phyloP scores from a whole-genome alignment of 92 coral and sea anemone species.

The Porites divaricata region DNA sequence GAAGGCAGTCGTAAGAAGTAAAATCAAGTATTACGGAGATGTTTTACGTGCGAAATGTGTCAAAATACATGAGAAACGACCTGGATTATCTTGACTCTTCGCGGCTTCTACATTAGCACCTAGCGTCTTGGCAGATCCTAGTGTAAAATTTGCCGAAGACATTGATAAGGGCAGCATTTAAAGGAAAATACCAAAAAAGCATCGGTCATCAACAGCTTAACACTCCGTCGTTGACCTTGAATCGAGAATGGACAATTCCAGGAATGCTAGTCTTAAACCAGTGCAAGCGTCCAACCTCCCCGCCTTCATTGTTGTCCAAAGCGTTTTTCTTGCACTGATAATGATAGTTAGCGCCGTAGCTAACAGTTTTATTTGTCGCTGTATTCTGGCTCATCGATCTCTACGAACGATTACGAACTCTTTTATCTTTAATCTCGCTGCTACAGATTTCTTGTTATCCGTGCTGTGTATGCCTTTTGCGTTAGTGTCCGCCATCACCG shows the following conservation, averaged over 20 bases:
- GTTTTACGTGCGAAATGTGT: neutral
- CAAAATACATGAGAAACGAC: neutral
- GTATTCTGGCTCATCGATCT: conserved; percentile 72
- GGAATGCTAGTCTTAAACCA: conserved; percentile 2
- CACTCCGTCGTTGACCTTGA: neutral
- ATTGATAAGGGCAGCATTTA: conserved; percentile 5
- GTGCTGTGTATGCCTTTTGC: conserved; percentile 86
- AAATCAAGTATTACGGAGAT: neutral
- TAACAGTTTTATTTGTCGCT: conserved; percentile 81
- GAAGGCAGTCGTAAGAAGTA: neutral
- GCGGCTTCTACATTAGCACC: neutral
- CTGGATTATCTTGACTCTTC: neutral
- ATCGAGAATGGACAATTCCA: conserved; percentile 7
- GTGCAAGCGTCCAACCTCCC: conserved; percentile 2
- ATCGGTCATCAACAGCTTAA: neutral
- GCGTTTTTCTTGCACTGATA: conserved; percentile 52
- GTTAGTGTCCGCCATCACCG: conserved; percentile 68
- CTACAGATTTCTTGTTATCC: conserved; percentile 80
- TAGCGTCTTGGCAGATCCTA: conserved; percentile 10
- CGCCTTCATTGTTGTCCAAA: conserved; percentile 58
- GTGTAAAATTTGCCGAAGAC: conserved; percentile 11
- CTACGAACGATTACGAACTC: conserved; percentile 77
- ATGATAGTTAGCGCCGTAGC: conserved; percentile 77
- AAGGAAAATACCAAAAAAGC: neutral
- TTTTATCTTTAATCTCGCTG: conserved; percentile 83